These are phyloP conservation scores for Embidobia sp. DNA, from an alignment of 2,888 invertebrate genomes.

Conservation along the genomic window DNA sequence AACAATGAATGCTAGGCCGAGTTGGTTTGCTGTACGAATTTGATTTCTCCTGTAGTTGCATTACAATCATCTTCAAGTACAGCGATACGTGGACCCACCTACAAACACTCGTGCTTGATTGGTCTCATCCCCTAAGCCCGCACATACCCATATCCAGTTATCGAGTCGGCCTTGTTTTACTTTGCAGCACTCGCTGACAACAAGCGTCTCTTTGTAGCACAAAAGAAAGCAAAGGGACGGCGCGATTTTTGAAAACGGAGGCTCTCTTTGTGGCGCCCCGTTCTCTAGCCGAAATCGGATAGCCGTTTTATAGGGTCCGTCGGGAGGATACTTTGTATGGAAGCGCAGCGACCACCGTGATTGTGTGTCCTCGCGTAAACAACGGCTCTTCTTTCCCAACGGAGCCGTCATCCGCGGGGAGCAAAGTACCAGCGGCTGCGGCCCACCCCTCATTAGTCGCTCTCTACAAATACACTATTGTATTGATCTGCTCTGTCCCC, in stretches of 20 bases:
- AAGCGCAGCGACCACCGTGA: slow-evolving; percentile 31
- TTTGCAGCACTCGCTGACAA: too few species aligned
- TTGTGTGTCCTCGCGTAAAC: slow-evolving; percentile 55
- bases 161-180: too few species aligned
- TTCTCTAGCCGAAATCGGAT: slow-evolving; percentile 52
- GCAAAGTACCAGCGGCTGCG: slow-evolving; percentile 67
- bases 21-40: too few species aligned
- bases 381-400: slow-evolving; percentile 52
- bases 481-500: slow-evolving; percentile 75
- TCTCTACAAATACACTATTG: slow-evolving; percentile 78
- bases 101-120: too few species aligned
- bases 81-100: too few species aligned
- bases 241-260: slow-evolving; percentile 44
- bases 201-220: too few species aligned
- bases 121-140: too few species aligned
- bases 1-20: too few species aligned
- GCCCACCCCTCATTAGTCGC: slow-evolving; percentile 75
- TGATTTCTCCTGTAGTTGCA: too few species aligned
- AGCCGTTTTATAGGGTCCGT: slow-evolving; percentile 41
- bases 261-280: slow-evolving; percentile 31
- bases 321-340: slow-evolving; percentile 37
- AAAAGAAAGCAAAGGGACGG: slow-evolving; percentile 36
- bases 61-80: too few species aligned
- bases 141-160: too few species aligned
- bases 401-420: too few species aligned